Base-by-base conservation (phyloP, 2,888 invertebrate genomes). In the Hirudinaria manillensis region DNA sequence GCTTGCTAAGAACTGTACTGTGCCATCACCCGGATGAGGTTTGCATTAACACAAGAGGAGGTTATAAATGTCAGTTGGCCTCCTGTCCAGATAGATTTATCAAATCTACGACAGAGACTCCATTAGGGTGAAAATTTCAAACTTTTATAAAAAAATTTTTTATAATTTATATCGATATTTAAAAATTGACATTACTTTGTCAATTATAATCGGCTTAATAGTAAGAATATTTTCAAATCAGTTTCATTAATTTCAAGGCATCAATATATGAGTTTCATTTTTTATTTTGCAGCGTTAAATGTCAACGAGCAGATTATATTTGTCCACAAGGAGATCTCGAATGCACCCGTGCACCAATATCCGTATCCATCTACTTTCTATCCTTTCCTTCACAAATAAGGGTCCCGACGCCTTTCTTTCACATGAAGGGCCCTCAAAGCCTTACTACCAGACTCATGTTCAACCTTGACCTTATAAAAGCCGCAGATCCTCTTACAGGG, bases 311-410 rank as follows among this genome's bases (percentile, higher is more conserved):
- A 38, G 89, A 89, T 74, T 89, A 89, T 36, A 88, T 89, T 68
- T 96, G 95, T 82, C 89, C 89, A 56, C 87, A 89, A 34, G 89
- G 89, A n/a, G 92, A 92, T 84, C 85, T 87, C 81, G 88, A 89
- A 36, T 97, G 97, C 81, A 88, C 90, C 74, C 89, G 89, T 68
- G 89, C 90, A 81, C 94, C 97, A 0, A 89, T 93, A 68, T 91
- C 93, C 73, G 92, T 92, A 83, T 93, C 93, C 51, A 94, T 91
- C 87, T 94, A 96, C 86, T 97, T 93, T 85, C 92, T 98, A 80
- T 92, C 94, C 0, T 90, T 98, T 81, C 92, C 93, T 0, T 92
- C 94, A 34, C 82, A 82, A 72, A 84, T 87, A 68, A 83, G 84
- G 75, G 82, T 87, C 34, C 81, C 87, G 0, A 82, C 86, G 77